Conservation (phyloP, 1,140 invertebrate genomes). For the Microplitis demolitor region DNA sequence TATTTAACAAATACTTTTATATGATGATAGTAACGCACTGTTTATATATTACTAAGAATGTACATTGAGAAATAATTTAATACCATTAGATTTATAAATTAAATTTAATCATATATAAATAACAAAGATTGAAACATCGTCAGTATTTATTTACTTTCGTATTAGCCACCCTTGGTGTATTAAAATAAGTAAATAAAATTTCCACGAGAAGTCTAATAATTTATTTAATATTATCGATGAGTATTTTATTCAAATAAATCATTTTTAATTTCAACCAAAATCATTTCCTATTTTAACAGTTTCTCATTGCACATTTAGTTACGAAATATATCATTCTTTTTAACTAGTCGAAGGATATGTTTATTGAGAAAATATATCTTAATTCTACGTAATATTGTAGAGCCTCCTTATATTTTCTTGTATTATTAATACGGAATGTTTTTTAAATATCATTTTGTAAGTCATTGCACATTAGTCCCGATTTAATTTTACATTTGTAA, state of each 20-base stretch:
- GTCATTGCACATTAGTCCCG: conserved; percentile 5
- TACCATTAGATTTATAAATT: too few species aligned
- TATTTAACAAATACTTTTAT: too few species aligned
- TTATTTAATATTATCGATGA: neutral
- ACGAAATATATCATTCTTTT: conserved; percentile 18
- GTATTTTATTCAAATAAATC: neutral
- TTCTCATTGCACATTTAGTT: conserved; percentile 21
- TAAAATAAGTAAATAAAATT: conserved; percentile 2
- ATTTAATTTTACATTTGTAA: neutral
- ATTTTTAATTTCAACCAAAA: conserved; percentile 1
- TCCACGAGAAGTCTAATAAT: conserved; percentile 4
- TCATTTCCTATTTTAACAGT: neutral
- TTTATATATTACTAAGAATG: too few species aligned
- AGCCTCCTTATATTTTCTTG: neutral
- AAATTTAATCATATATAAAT: too few species aligned
- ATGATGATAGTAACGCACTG: too few species aligned
- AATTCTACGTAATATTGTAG: conserved; percentile 11
- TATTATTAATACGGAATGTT: neutral
- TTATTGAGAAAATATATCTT: conserved; percentile 56
- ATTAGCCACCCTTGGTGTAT: neutral
- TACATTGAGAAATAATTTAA: too few species aligned
- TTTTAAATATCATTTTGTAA: neutral
- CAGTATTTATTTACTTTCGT: conserved; percentile 15
- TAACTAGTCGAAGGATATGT: conserved; percentile 50
- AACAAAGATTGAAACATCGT: neutral